Conservation (phyloP, 2,113 vertebrate genomes). For the Notiomystis cincta region DNA sequence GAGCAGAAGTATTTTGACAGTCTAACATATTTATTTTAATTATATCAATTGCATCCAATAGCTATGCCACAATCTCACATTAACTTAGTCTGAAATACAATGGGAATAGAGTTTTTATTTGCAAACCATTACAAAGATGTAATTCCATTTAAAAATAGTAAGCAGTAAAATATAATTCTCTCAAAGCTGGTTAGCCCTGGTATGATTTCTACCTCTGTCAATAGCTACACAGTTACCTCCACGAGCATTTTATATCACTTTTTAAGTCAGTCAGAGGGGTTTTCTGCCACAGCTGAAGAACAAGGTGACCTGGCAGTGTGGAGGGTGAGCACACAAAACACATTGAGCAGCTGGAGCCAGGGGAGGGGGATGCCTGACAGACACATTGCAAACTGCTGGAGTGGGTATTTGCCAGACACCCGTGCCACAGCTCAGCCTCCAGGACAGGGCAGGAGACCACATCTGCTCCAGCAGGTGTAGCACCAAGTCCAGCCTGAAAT, state of each 20-base stretch:
- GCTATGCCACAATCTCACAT: not conserved
- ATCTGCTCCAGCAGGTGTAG: not conserved
- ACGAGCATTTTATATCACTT: not conserved
- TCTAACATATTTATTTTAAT: not conserved
- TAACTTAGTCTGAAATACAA: not conserved
- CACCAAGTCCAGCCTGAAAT: not conserved
- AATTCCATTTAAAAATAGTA: not conserved
- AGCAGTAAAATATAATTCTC: not conserved
- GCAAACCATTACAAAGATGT: not conserved
- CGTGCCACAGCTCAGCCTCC: not conserved
- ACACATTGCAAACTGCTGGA: fast-evolving
- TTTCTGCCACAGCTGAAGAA: not conserved
- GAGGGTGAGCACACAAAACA: not conserved
- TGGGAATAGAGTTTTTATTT: not conserved
- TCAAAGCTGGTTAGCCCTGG: not conserved
- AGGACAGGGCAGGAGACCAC: not conserved
- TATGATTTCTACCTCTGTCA: not conserved
- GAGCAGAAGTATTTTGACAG: not conserved
- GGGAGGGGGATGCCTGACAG: not conserved
- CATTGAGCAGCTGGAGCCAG: not conserved
- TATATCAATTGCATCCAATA: not conserved
- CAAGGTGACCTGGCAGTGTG: too few relatives aligned
- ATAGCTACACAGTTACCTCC: not conserved
- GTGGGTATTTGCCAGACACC: not conserved
- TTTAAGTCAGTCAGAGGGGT: not conserved